Evolutionary conservation across 2,888 invertebrate genomes (phyloP).

Genomic region (Xestia rhomboidea): DNA sequence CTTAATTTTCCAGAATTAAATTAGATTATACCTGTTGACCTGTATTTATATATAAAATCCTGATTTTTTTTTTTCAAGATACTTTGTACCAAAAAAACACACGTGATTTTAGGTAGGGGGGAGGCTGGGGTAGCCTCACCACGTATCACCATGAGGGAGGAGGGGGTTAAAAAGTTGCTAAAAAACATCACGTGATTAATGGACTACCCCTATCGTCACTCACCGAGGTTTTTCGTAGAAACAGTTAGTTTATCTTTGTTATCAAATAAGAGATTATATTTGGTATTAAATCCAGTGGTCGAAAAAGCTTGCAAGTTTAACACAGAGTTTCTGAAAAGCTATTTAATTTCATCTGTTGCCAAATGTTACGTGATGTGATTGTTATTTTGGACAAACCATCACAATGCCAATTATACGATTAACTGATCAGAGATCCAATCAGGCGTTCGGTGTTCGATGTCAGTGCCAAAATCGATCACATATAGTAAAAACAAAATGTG

Average conservation of each 20-base stretch:
- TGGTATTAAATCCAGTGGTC: not conserved
- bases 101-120: no score
- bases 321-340: not conserved
- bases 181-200: no score
- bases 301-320: not conserved
- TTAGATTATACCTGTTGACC: no score
- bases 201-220: no score
- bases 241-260: not conserved
- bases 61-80: no score
- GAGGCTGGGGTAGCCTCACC: no score
- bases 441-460: not conserved
- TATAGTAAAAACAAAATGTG: no score
- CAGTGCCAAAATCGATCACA: not conserved
- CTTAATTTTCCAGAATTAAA: no score
- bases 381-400: not conserved
- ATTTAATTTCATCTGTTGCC: not conserved
- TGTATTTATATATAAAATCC: no score
- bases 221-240: constrained; percentile 5
- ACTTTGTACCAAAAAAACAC: no score
- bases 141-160: no score
- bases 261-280: not conserved
- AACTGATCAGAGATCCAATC: constrained; percentile 12
- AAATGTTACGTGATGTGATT: not conserved
- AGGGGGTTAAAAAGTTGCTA: no score
- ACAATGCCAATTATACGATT: not conserved